Conservation (phyloP, 2,888 invertebrate species). For the Volucella inflata region DNA sequence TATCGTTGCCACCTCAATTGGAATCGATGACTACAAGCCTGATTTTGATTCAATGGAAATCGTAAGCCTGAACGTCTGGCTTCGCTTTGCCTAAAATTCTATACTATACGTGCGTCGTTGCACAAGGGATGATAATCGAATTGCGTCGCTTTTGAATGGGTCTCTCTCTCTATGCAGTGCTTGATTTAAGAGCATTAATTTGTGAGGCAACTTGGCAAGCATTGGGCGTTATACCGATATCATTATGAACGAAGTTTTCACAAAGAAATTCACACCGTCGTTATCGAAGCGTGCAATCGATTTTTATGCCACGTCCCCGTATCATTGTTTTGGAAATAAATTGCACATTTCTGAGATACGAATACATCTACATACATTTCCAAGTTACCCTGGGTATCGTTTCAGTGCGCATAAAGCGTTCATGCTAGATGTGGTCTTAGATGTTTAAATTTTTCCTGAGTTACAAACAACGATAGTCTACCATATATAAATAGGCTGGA, state of each 20-base stretch:
- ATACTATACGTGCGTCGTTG: neutral
- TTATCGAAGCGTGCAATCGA: constrained; percentile 36
- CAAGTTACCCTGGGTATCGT: neutral
- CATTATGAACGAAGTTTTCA: neutral
- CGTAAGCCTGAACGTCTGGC: constrained; percentile 17
- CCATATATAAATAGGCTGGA: too few relatives aligned
- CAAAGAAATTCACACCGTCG: constrained; percentile 14
- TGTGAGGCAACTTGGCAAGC: constrained; percentile 33
- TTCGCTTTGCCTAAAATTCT: neutral
- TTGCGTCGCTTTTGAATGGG: constrained; percentile 60
- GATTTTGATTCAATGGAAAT: constrained; percentile 63
- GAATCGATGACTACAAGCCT: constrained; percentile 58
- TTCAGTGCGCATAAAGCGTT: too few relatives aligned
- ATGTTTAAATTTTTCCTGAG: too few relatives aligned
- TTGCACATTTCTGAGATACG: constrained; percentile 35
- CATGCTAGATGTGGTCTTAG: too few relatives aligned
- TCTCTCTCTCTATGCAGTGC: constrained; percentile 55
- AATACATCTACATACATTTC: neutral
- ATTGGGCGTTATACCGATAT: constrained; percentile 28
- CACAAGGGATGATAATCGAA: constrained; percentile 60
- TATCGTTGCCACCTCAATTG: constrained; percentile 67
- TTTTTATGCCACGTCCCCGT: constrained; percentile 44
- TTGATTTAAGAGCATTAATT: constrained; percentile 65
- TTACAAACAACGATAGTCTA: too few relatives aligned
- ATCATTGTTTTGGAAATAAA: constrained; percentile 46